Conservation (phyloP, 2,113 vertebrate genomes). For the Anas platyrhynchos region DNA sequence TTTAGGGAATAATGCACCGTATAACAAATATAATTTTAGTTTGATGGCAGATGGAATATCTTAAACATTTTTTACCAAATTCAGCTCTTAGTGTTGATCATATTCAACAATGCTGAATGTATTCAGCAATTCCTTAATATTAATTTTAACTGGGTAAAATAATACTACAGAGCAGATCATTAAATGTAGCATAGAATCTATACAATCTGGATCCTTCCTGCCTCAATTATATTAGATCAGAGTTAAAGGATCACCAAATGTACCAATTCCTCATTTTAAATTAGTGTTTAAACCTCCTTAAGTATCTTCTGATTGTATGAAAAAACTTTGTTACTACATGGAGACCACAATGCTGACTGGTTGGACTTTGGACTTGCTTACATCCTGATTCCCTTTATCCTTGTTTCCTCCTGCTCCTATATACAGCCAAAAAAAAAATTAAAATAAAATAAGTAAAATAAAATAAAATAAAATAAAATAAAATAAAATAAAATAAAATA, state of each 20-base stretch:
- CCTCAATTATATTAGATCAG: neutral
- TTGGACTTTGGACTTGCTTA: neutral
- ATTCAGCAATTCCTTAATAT: neutral
- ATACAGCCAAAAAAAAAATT: neutral
- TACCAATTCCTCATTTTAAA: neutral
- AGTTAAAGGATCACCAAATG: neutral
- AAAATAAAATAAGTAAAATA: neutral
- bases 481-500: neutral
- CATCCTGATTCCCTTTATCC: neutral
- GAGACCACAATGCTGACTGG: neutral
- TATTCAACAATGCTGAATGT: neutral
- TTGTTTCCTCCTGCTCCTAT: neutral
- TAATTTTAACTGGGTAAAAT: neutral
- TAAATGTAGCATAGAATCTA: neutral
- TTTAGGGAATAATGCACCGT: neutral
- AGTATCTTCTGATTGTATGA: neutral
- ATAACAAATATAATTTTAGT: neutral
- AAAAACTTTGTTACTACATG: neutral
- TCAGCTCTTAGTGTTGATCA: neutral
- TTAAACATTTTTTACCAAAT: neutral
- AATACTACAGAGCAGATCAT: neutral
- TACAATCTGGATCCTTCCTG: neutral
- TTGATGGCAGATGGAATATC: neutral
- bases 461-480: neutral
- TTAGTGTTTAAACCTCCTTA: neutral